Evolutionary conservation across 2,888 invertebrate species (phyloP), one percentile per base, ranked within the genome.

Genomic region (Lasioglossum figueresi): DNA sequence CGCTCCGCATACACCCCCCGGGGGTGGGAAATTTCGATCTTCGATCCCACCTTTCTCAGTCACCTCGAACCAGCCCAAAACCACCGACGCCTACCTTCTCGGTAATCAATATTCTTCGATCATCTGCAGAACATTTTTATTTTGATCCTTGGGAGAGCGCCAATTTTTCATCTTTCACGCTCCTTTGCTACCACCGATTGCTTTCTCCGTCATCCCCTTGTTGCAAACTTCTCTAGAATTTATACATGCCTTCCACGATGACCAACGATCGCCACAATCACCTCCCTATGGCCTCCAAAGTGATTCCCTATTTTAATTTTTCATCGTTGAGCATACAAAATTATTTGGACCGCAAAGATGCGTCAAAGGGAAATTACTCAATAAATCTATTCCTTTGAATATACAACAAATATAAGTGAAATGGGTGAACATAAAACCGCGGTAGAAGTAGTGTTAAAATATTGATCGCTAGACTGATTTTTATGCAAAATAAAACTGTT

Each of bases 21-120:
- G 78, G 72, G 79, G 45, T n/a, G 27, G 63, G 63, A 75, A 78
- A 84, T 85, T 85, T 84, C 85, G 80, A 85, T 85, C 70, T 85
- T 85, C 85, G 85, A 84, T 84, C 34, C n/a, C 40, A 23, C 52
- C 10, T 37, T 68, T 37, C 31, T 16, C 31, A 16, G 63, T 31
- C 63, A 63, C 63, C 31, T 31, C 63, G 27, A 16, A 31, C 31
- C 16, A 63, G 31, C 2, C 16, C 16, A 27, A 31, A 63, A 16
- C 16, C 31, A 31, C 31, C 2, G 31, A 16, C 56, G 52, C 23
- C n/a, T 52, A 52, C 23, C 52, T 10, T 10, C 52, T 8, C n/a
- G 3, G 10, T n/a, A 27, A 63, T 63, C 63, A 16, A 31, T 14
- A 31, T 6, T 31, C 16, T 31, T 63, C 63, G 63, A 63, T 63